A percentile compares a stretch with the other conserved stretches of the same genome.
Conservation (phyloP, 2,797 vertebrate species). For the Dendrocincla tyrannina region DNA sequence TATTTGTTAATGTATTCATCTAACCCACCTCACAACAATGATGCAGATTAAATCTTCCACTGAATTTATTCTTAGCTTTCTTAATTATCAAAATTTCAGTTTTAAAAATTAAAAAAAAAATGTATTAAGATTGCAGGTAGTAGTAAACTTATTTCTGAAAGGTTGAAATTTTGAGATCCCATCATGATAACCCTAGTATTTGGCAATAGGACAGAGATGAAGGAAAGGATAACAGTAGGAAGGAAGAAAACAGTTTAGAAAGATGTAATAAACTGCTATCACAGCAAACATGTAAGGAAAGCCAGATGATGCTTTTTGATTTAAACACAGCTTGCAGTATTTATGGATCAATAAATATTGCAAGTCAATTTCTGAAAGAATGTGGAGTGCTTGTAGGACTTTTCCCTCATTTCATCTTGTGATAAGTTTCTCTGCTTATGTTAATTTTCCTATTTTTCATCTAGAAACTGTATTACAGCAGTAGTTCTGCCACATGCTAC, state of each 20-base stretch:
- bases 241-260: background rate
- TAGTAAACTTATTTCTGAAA: fast-evolving
- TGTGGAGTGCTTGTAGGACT: background rate
- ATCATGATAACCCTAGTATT: background rate
- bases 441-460: background rate
- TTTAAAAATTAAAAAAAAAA: background rate
- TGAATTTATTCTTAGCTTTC: background rate
- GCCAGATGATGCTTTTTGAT: background rate
- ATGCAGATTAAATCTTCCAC: background rate
- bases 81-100: background rate
- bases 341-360: background rate
- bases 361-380: background rate
- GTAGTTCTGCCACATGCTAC: background rate
- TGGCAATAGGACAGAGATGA: background rate
- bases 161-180: background rate
- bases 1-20: background rate
- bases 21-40: background rate
- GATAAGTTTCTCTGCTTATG: background rate
- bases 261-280: background rate
- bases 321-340: background rate
- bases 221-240: background rate
- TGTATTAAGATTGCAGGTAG: background rate
- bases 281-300: background rate
- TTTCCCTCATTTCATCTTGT: background rate
- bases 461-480: background rate